Conservation (phyloP, 2,797 vertebrate genomes). For the Anguilla obscura region DNA sequence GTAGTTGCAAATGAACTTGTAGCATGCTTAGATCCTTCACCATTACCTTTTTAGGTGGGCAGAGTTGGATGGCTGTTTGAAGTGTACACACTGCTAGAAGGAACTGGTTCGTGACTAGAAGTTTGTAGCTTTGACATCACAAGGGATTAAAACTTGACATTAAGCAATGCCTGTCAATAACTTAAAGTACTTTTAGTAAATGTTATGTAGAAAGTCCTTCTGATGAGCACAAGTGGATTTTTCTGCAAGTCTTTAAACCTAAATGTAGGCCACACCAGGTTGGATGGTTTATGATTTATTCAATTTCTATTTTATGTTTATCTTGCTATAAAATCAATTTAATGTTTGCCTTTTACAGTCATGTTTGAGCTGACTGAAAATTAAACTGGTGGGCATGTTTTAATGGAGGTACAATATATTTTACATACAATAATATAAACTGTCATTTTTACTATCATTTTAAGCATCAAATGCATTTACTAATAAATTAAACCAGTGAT, state of each 20-base stretch:
- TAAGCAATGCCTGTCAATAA: neutral
- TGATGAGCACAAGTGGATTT: neutral
- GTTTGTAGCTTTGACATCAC: too few species aligned
- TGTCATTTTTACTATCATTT: neutral
- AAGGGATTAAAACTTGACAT: neutral
- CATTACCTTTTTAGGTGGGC: too few species aligned
- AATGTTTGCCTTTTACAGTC: neutral
- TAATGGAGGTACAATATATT: neutral
- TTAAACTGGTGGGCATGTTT: neutral
- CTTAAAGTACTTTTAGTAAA: too few species aligned
- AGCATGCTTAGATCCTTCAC: too few species aligned
- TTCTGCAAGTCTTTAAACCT: neutral
- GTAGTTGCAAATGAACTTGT: too few species aligned
- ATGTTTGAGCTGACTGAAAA: neutral
- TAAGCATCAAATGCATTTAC: neutral
- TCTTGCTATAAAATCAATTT: slow-evolving; percentile 1
- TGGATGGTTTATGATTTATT: neutral
- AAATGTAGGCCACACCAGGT: neutral
- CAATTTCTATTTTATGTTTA: slow-evolving; percentile 3
- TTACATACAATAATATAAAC: slow-evolving; percentile 5
- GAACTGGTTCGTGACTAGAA: too few species aligned
- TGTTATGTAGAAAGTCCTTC: neutral
- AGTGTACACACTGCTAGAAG: too few species aligned
- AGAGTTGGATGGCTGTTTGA: too few species aligned
- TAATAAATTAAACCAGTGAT: neutral